Base-by-base conservation (phyloP, 1,140 invertebrate genomes). In the Amphibalanus amphitrite region DNA sequence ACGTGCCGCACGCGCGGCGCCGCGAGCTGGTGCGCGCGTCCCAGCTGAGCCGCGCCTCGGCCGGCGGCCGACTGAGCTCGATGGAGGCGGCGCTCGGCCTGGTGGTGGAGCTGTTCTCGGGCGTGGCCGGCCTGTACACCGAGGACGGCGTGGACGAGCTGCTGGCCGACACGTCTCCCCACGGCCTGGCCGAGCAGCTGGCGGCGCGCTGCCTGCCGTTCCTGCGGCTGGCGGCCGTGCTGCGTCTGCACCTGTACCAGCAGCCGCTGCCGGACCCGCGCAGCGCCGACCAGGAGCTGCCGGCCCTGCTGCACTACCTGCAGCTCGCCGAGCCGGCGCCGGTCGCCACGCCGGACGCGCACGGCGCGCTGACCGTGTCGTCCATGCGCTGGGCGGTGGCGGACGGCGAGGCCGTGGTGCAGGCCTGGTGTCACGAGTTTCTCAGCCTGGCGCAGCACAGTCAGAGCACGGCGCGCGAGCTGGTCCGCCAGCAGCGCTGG, bases 181-280 rank as follows among this genome's bases (percentile, higher is more conserved):
- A 13, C 20, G 13, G 20, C 10, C 47, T 59, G 47, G 47, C 47
- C 47, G 47, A 59, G 10, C 47, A 59, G 82, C 82, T 95, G 68
- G 87, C 92, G 80, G 85, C 86, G 67, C 79, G 91, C 29, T 89
- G 90, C 76, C 79, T 97, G 72, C 91, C 91, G 8, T 97, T 91
- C 79, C 78, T 97, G 69, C 84, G 92, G 29, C 85, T 95, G 68
- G 89, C 92, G 0, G 85, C 92, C 3, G 80, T 96, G 3, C 80
- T 97, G 29, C 86, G 90, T 71, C 88, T 91, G 80, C 92, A 96
- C 81, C 80, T 96, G 65, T 95, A 93, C 80, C 86, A 88, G 67
- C 86, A 89, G 77, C 84, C 87, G n/a, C 81, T 93, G 76, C 91
- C 91, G 0, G 82, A 86, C 67, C 85, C 90, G 23, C 29, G 79